phyloP scores from a whole-genome alignment of 1,140 invertebrate genomes.

The Trichonephila clavipes region DNA sequence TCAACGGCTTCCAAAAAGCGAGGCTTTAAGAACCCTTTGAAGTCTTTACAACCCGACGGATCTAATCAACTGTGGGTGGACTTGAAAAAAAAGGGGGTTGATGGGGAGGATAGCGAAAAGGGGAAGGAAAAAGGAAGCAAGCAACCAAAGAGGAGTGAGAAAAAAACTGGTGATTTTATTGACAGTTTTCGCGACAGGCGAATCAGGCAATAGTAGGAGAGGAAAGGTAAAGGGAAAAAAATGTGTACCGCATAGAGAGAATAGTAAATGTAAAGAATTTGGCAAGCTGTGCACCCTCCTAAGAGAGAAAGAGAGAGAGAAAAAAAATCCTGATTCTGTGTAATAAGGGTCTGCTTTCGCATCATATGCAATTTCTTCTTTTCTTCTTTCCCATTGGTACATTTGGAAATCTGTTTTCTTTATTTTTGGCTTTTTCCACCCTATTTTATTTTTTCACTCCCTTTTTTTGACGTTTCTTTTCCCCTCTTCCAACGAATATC shows the following conservation, averaged over 20 bases:
- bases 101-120: not conserved
- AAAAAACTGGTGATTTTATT: conserved; percentile 56
- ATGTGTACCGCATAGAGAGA: conserved; percentile 41
- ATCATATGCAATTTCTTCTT: conserved; percentile 65
- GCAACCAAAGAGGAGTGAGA: not conserved
- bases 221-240: conserved; percentile 5
- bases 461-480: not conserved
- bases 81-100: not conserved
- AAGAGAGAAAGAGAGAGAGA: not conserved
- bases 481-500: not conserved
- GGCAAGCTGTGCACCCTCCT: conserved; percentile 18
- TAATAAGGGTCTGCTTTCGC: conserved; percentile 54
- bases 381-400: conserved; percentile 13
- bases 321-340: not conserved
- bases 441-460: not conserved
- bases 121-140: not conserved
- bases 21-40: conserved; percentile 31
- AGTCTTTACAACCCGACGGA: conserved; percentile 33
- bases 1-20: not conserved
- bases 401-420: conserved; percentile 41
- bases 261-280: conserved; percentile 60
- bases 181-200: conserved; percentile 48
- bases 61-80: conserved; percentile 28
- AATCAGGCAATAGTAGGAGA: not conserved
- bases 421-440: not conserved